Evolutionary conservation across 1,140 invertebrate genomes (phyloP), one percentile per base, ranked within the genome.

Genomic region (Leptoteleia sp.): DNA sequence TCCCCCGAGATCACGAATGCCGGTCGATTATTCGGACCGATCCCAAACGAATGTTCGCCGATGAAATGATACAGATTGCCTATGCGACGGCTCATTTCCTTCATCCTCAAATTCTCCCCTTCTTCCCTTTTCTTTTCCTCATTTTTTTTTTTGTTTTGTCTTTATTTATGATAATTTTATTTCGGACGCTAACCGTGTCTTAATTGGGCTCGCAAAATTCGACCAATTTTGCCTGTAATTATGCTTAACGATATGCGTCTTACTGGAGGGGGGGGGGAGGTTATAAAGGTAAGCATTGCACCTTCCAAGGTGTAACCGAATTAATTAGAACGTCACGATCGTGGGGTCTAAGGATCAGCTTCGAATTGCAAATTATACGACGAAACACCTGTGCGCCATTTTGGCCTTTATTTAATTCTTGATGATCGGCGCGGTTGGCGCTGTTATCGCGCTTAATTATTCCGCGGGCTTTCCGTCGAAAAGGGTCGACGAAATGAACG

Each of bases 251-350:
- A 65, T 35, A 38, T 2, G 17, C n/a, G 31, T 48, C 31, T 40
- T 5, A 6, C 31, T 11, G 29, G 27, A 35, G 29, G 29, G 13
- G 43, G n/a, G n/a, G n/a, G n/a, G n/a, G n/a, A n/a, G n/a, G n/a
- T n/a, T 12, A 15, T 17, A 11, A 22, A 22, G 13, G 0, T 27
- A n/a, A 54, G 19, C 52, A 17, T 31, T 43, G 31, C 25, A 5
- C 27, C 7, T 19, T 54, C 11, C 62, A 35, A 65, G 62, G 48
- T 54, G 62, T 65, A 54, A 43, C 38, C 8, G 48, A 65, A 65
- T 65, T 52, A 65, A 65, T 65, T 65, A 43, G 38, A 16, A 7
- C 29, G 38, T 45, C 62, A 35, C 25, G 47, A 43, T 37, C 47
- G 2, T 5, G 22, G 9, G 31, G 13, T 37, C 29, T 27, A 22